Evolutionary conservation across 2,888 invertebrate genomes (phyloP).

Genomic region (Rhingia rostrata): DNA sequence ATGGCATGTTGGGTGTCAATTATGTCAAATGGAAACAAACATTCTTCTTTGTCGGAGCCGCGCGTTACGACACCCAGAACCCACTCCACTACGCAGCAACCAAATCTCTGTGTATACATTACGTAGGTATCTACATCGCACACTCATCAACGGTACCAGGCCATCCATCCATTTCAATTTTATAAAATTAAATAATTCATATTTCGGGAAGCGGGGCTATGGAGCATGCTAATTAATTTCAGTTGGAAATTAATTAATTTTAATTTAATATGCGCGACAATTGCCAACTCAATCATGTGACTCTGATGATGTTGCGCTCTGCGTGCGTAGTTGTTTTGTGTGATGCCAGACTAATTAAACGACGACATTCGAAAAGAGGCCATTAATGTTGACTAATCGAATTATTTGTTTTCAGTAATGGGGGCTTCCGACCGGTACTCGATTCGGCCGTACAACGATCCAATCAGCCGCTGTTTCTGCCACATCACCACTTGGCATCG

Average conservation of each 20-base stretch:
- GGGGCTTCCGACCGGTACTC: slow-evolving; percentile 86
- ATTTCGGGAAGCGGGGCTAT: slow-evolving; percentile 64
- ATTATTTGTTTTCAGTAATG: slow-evolving; percentile 83
- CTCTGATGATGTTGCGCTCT: slow-evolving; percentile 8
- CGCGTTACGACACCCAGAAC: slow-evolving; percentile 49
- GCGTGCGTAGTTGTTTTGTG: slow-evolving; percentile 50
- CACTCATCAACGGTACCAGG: slow-evolving; percentile 11
- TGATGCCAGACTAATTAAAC: slow-evolving; percentile 67
- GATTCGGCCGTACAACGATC: slow-evolving; percentile 82
- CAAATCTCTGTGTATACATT: slow-evolving; percentile 36
- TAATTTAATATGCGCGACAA: slow-evolving; percentile 74
- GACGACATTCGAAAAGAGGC: slow-evolving; percentile 61
- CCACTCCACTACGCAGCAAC: slow-evolving; percentile 36
- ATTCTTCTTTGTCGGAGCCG: slow-evolving; percentile 64
- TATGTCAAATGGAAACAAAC: slow-evolving; percentile 75
- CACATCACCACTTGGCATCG: slow-evolving; percentile 91
- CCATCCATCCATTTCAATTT: slow-evolving; percentile 73
- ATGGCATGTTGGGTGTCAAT: slow-evolving; percentile 76
- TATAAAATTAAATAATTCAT: slow-evolving; percentile 72
- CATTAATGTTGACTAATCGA: slow-evolving; percentile 70
- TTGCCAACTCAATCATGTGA: slow-evolving; percentile 73
- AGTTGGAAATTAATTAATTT: slow-evolving; percentile 73
- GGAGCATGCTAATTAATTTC: slow-evolving; percentile 73
- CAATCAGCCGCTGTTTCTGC: slow-evolving; percentile 90
- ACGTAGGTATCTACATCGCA: background rate